These are phyloP conservation scores for Pseudococcus viburni DNA, from an alignment of 2,888 invertebrate genomes.

Conservation along the genomic window DNA sequence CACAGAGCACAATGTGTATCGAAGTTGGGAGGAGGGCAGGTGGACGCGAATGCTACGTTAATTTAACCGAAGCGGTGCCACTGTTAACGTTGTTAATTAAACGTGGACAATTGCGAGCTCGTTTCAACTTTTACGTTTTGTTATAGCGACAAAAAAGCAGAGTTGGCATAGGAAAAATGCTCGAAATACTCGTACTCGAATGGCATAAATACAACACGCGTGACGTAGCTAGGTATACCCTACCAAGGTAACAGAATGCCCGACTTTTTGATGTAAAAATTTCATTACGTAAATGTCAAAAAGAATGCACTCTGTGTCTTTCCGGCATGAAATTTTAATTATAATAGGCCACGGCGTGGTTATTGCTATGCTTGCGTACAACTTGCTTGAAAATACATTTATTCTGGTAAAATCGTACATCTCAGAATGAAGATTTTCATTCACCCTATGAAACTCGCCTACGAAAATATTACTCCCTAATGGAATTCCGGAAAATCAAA, in stretches of 20 bases:
- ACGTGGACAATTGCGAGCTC: constrained; percentile 9
- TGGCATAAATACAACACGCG: background rate
- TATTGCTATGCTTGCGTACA: background rate
- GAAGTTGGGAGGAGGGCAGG: no score
- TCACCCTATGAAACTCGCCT: no score
- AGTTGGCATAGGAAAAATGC: background rate
- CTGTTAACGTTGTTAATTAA: constrained; percentile 33
- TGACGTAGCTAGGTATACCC: no score
- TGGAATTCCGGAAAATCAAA: no score
- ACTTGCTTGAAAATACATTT: no score
- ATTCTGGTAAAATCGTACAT: no score
- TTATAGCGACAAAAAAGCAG: background rate
- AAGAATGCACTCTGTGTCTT: no score
- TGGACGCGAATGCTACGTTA: background rate
- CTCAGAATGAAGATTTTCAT: no score
- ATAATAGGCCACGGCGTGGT: background rate
- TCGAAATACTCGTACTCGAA: background rate
- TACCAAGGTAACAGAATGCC: no score
- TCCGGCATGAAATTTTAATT: background rate
- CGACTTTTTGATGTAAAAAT: no score
- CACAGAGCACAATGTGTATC: background rate
- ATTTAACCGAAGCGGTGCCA: background rate
- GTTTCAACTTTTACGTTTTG: constrained; percentile 12
- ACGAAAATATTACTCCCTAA: no score
- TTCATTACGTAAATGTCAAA: no score